Conservation (phyloP, 2,888 invertebrate genomes). For the Spialia ferax region DNA sequence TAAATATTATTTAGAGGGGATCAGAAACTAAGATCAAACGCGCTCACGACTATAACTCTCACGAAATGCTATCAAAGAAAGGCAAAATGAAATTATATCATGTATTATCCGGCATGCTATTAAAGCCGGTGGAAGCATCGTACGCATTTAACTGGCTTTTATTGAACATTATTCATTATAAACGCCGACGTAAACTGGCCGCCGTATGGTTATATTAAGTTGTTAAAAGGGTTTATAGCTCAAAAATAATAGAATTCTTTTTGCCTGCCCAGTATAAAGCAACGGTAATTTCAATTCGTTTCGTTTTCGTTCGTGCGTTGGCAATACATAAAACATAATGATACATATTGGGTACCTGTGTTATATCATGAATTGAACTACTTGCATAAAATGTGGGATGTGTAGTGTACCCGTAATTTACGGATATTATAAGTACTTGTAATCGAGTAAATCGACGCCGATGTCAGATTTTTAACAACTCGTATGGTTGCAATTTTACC, state of each 20-base stretch:
- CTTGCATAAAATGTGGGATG: slow-evolving; percentile 6
- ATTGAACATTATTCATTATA: slow-evolving; percentile 80
- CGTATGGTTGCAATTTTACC: too few relatives aligned
- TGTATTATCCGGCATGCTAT: slow-evolving; percentile 55
- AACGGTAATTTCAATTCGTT: slow-evolving; percentile 45
- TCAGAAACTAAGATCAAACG: slow-evolving; percentile 73
- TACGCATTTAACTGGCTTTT: slow-evolving; percentile 69
- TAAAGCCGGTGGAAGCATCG: slow-evolving; percentile 58
- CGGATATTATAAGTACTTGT: too few relatives aligned
- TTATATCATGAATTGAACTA: neutral
- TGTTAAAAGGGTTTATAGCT: slow-evolving; percentile 66
- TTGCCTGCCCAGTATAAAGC: slow-evolving; percentile 22
- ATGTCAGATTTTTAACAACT: too few relatives aligned
- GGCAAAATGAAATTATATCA: slow-evolving; percentile 57
- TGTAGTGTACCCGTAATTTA: too few relatives aligned
- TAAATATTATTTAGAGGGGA: slow-evolving; percentile 79
- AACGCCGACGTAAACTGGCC: slow-evolving; percentile 66
- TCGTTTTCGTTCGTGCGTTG: too few relatives aligned
- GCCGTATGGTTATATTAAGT: slow-evolving; percentile 66
- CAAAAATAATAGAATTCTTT: slow-evolving; percentile 36
- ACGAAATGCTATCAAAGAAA: slow-evolving; percentile 60
- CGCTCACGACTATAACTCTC: slow-evolving; percentile 56
- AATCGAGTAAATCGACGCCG: too few relatives aligned
- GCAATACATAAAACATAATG: slow-evolving; percentile 14
- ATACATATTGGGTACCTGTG: neutral